These are phyloP conservation scores for Eulemur mongoz DNA, from an alignment of 2,797 vertebrate species.

Conservation along the genomic window DNA sequence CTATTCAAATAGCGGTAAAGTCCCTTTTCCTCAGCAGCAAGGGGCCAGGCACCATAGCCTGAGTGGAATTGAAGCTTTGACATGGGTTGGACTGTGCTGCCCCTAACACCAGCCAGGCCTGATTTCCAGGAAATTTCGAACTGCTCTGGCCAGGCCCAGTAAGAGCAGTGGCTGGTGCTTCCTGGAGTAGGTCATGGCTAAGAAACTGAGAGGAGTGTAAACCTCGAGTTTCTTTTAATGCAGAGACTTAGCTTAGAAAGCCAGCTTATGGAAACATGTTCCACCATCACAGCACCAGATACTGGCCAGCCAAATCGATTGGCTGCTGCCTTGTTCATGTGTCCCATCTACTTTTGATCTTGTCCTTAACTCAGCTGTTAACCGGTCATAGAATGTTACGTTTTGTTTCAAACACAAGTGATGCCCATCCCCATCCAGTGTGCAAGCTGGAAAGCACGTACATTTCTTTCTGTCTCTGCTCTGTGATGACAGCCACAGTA, in stretches of 20 bases:
- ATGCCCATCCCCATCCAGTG: not conserved
- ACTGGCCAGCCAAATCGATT: not conserved
- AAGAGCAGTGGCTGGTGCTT: conserved; percentile 66
- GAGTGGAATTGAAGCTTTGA: not conserved
- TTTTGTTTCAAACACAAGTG: not conserved
- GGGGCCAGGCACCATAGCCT: not conserved
- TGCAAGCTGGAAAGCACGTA: not conserved
- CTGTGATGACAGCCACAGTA: not conserved
- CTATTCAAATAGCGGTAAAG: not conserved
- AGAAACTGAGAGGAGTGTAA: conserved; percentile 68
- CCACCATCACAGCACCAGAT: conserved; percentile 49
- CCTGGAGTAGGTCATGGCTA: conserved; percentile 69
- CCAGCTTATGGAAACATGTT: conserved; percentile 64
- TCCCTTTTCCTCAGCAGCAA: not conserved
- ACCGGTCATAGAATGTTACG: not conserved
- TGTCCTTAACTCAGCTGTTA: not conserved
- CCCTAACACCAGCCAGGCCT: conserved; percentile 63
- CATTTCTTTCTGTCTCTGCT: not conserved
- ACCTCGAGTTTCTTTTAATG: not conserved
- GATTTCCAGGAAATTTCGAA: conserved; percentile 63
- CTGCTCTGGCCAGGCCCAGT: not conserved
- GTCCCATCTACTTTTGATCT: not conserved
- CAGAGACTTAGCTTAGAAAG: conserved; percentile 64
- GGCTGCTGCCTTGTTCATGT: not conserved
- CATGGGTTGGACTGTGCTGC: not conserved